These are phyloP conservation scores for Norana najaformis DNA, from an alignment of 2,888 invertebrate species.

Conservation along the genomic window DNA sequence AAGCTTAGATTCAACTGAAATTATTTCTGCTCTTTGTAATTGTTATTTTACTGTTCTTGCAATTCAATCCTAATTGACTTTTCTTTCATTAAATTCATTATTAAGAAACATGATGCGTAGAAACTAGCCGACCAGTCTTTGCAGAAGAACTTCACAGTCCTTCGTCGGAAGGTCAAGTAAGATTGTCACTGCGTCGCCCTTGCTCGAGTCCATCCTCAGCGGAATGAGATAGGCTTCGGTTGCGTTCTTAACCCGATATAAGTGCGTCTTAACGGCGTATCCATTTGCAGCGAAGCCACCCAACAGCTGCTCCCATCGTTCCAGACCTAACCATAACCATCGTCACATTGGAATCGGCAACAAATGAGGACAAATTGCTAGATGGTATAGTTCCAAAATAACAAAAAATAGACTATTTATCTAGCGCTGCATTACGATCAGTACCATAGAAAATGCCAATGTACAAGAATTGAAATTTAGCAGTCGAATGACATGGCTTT, in stretches of 20 bases:
- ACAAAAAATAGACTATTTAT: too few species aligned
- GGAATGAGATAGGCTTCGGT: conserved; percentile 45
- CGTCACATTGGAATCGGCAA: neutral
- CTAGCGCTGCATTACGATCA: too few species aligned
- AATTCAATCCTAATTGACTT: too few species aligned
- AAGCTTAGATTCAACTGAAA: too few species aligned
- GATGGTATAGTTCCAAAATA: too few species aligned
- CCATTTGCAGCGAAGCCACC: conserved; percentile 83
- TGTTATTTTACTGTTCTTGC: too few species aligned
- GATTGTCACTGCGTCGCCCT: conserved; percentile 35
- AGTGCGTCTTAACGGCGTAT: conserved; percentile 53
- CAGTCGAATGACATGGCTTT: too few species aligned
- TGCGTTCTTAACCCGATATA: conserved; percentile 47
- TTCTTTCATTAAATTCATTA: neutral
- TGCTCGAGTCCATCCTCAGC: conserved; percentile 40
- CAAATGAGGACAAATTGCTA: too few species aligned
- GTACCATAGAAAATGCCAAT: too few species aligned
- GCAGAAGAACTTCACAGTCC: conserved; percentile 38
- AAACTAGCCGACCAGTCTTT: conserved; percentile 29
- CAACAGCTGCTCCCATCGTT: conserved; percentile 88
- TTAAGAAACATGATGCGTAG: neutral
- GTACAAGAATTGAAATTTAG: too few species aligned
- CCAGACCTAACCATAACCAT: conserved; percentile 72
- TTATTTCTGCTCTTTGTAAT: too few species aligned
- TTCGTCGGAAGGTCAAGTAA: conserved; percentile 42